Evolutionary conservation across 2,888 invertebrate genomes (phyloP), one percentile per base, ranked within the genome.

Genomic region (Exephanes ischioxanthus): DNA sequence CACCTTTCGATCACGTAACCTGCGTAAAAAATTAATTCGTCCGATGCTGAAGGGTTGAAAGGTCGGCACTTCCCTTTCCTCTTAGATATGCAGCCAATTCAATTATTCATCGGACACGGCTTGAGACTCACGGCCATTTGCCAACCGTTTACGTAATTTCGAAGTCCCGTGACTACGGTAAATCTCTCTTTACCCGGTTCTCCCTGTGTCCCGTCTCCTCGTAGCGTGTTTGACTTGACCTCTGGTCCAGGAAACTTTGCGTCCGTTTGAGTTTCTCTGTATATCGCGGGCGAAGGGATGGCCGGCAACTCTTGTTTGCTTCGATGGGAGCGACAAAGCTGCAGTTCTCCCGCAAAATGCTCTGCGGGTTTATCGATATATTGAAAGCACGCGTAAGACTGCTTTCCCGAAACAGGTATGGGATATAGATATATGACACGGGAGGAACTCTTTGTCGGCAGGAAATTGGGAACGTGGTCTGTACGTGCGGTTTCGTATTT

Each of bases 51-150:
- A 37, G 58, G 51, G 58, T 72, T 67, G 73, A 79, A 79, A 70
- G 61, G 70, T 72, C 51, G 19, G 51, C 14, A 7, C 55, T 30
- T 71, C 58, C 30, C 75, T 63, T 67, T 63, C 9, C 68, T 45
- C 26, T 77, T 68, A 58, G 77, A 80, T 84, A 80, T 80, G 72
- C 63, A 73, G 2, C 11, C 16, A 48, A 77, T 81, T 77, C 3
- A 73, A 84, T 84, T 72, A 84, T 84, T 84, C 80, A 73, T 66
- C 67, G 63, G 58, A 55, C 41, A 82, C 68, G 51, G 76, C 58
- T 84, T 53, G 84, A 61, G 19, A 81, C 48, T 51, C 22, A 45
- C 68, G 80, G 68, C 77, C 78, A 84, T 81, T 81, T 78, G 71
- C 77, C 72, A n/a, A 73, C 67, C 22, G 80, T 81, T 80, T 73